Evolutionary conservation across 2,888 invertebrate species (phyloP).

Genomic region (Byasa hedistus): DNA sequence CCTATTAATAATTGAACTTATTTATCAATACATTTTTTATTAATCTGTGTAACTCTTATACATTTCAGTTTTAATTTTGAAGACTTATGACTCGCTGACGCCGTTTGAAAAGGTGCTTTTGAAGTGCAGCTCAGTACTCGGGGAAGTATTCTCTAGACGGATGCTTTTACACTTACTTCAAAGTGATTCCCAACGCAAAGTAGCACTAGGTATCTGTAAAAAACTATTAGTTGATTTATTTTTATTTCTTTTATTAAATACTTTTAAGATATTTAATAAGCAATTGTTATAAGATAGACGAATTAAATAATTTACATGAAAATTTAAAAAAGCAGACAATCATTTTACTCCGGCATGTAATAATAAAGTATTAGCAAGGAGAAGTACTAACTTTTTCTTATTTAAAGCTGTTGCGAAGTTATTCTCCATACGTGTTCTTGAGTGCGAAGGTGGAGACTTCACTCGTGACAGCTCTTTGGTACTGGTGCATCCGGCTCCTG

Average conservation of each 20-base stretch:
- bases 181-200: slow-evolving; percentile 63
- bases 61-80: slow-evolving; percentile 79
- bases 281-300: too few species aligned
- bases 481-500: slow-evolving; percentile 52
- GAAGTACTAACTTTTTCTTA: not conserved
- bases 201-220: slow-evolving; percentile 69
- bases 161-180: slow-evolving; percentile 80
- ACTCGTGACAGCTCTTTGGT: slow-evolving; percentile 59
- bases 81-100: slow-evolving; percentile 82
- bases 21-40: not conserved
- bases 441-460: slow-evolving; percentile 82
- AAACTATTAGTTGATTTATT: too few species aligned
- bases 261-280: too few species aligned
- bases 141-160: slow-evolving; percentile 80
- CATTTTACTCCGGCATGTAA: too few species aligned
- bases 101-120: slow-evolving; percentile 82
- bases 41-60: not conserved
- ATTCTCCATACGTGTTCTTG: slow-evolving; percentile 80
- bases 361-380: not conserved
- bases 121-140: slow-evolving; percentile 83
- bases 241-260: too few species aligned
- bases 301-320: too few species aligned
- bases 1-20: too few species aligned
- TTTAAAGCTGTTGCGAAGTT: slow-evolving; percentile 75
- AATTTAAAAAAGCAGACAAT: too few species aligned